Conservation (phyloP, 2,797 vertebrate genomes). For the Zalophus californianus region DNA sequence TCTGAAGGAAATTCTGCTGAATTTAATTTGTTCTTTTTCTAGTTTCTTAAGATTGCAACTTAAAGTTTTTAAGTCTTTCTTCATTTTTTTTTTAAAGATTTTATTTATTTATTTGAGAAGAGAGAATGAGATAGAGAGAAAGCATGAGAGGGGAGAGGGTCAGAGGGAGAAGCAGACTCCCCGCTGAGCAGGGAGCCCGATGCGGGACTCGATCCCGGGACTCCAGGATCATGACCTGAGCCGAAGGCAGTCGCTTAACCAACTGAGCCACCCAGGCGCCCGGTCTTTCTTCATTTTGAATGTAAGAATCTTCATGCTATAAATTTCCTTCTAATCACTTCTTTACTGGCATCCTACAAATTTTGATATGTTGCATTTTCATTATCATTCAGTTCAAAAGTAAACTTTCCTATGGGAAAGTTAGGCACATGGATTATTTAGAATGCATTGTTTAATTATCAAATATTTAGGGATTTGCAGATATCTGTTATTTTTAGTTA, state of each 20-base stretch:
- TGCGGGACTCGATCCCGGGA: too few species aligned
- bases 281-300: background rate
- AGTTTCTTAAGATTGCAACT: background rate
- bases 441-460: background rate
- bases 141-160: too few species aligned
- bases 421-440: background rate
- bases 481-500: constrained; percentile 1
- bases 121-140: too few species aligned
- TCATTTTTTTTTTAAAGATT: too few species aligned
- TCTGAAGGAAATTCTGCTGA: background rate
- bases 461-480: constrained; percentile 20
- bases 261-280: too few species aligned
- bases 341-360: background rate
- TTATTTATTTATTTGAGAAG: too few species aligned
- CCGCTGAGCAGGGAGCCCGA: too few species aligned
- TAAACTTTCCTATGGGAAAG: constrained; percentile 40
- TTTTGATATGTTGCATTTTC: background rate
- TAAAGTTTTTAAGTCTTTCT: constrained; percentile 5
- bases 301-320: background rate
- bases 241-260: too few species aligned
- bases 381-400: constrained; percentile 49
- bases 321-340: background rate
- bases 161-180: too few species aligned
- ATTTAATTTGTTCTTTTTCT: constrained; percentile 18
- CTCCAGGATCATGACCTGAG: too few species aligned